A percentile compares a stretch with the other conserved stretches of the same genome.
Evolutionary conservation across 1,140 invertebrate genomes (phyloP).

Genomic region (Psix sp.): DNA sequence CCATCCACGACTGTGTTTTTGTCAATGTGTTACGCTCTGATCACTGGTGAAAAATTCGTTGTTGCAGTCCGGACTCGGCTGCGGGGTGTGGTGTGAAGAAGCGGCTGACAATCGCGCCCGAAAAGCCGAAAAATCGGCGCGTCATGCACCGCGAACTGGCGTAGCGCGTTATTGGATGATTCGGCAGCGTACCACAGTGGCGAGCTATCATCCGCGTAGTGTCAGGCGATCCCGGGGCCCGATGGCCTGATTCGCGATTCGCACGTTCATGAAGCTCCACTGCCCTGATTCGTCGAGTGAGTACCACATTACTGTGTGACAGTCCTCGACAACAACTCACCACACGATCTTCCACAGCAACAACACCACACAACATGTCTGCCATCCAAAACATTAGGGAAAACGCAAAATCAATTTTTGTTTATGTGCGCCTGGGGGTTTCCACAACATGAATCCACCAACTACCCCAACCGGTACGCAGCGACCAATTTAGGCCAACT

Average conservation of each 20-base stretch:
- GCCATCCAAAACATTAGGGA: neutral
- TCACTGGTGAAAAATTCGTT: constrained; percentile 19
- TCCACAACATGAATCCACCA: too few relatives aligned
- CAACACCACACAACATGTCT: too few relatives aligned
- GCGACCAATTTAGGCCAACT: too few relatives aligned
- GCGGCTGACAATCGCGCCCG: constrained; percentile 39
- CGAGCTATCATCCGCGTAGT: constrained; percentile 58
- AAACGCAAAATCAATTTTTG: too few relatives aligned
- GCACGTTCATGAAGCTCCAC: constrained; percentile 73
- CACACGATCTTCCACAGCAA: neutral
- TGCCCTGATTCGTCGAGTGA: constrained; percentile 74
- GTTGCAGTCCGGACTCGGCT: constrained; percentile 14
- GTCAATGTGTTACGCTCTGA: constrained; percentile 5
- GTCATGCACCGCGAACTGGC: constrained; percentile 43
- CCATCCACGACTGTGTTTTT: constrained; percentile 28
- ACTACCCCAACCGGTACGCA: too few relatives aligned
- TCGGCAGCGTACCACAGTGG: constrained; percentile 39
- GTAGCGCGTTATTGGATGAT: constrained; percentile 49
- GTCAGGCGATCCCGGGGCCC: constrained; percentile 65
- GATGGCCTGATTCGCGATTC: constrained; percentile 71
- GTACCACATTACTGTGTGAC: constrained; percentile 54
- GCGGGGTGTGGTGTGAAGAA: constrained; percentile 55
- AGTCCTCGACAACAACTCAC: neutral
- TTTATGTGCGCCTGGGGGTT: too few relatives aligned
- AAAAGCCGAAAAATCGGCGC: constrained; percentile 37